Evolutionary conservation across 2,797 vertebrate species (phyloP).

Genomic region (Epinephelus malabaricus): DNA sequence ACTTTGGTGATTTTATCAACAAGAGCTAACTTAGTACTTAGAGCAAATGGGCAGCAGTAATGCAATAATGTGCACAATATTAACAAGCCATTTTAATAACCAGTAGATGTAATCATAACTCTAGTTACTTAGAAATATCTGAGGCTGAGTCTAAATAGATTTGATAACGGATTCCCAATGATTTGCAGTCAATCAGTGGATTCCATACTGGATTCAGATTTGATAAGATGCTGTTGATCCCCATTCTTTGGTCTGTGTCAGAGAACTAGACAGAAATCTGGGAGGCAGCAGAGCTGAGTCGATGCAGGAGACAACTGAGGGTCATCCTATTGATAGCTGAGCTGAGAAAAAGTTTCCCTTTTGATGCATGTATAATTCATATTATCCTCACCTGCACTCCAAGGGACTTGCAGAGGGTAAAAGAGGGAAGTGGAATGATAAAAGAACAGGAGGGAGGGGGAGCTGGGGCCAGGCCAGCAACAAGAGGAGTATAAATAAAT

Average conservation of each 20-base stretch:
- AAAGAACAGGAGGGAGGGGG: neutral
- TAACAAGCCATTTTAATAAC: too few relatives aligned
- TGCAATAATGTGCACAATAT: too few relatives aligned
- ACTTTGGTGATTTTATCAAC: too few relatives aligned
- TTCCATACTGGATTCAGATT: neutral
- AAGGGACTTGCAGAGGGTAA: neutral
- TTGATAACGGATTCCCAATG: neutral
- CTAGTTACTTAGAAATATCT: neutral
- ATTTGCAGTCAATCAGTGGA: neutral
- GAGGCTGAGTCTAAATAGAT: neutral
- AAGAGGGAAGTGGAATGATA: slow-evolving; percentile 1
- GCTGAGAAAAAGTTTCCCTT: slow-evolving; percentile 12
- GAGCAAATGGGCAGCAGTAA: too few relatives aligned
- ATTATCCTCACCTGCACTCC: slow-evolving; percentile 31
- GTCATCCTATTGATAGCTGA: slow-evolving; percentile 32
- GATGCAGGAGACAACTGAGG: slow-evolving; percentile 6
- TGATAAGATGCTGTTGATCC: neutral
- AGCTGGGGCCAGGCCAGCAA: too few relatives aligned
- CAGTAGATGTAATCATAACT: neutral
- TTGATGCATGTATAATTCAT: slow-evolving; percentile 49
- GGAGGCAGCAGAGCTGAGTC: neutral
- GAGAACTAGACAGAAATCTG: neutral
- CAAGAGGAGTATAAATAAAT: slow-evolving; percentile 48
- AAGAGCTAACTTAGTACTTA: too few relatives aligned
- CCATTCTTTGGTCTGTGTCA: neutral